Evolutionary conservation across 2,113 vertebrate species (phyloP).

Genomic region (Trogon melanurus): DNA sequence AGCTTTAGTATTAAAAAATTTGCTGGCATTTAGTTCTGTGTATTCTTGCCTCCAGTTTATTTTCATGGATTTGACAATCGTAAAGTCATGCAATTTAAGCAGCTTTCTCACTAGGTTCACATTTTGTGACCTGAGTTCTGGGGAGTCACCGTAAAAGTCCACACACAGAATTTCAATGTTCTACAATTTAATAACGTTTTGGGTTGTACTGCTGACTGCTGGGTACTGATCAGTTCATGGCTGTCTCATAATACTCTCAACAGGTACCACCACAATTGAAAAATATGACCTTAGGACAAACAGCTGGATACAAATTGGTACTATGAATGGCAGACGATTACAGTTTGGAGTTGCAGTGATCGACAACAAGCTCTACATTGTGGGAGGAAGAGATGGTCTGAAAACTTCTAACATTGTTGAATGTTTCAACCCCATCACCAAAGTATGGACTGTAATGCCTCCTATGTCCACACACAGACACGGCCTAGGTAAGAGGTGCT

Average conservation of each 20-base stretch:
- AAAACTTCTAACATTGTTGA: conserved; percentile 97
- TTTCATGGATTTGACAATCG: neutral
- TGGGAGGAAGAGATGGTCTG: conserved; percentile 93
- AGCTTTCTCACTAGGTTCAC: neutral
- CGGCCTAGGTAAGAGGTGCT: conserved; percentile 84
- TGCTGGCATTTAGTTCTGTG: neutral
- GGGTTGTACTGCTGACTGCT: neutral
- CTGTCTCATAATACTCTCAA: neutral
- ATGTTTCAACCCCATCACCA: conserved; percentile 90
- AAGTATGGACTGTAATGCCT: conserved; percentile 94
- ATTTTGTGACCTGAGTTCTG: neutral
- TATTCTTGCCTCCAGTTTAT: neutral
- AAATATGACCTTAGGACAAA: conserved; percentile 95
- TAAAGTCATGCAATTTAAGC: accelerated
- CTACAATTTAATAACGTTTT: neutral
- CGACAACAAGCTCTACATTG: conserved; percentile 93
- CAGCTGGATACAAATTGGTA: conserved; percentile 90
- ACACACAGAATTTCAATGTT: neutral
- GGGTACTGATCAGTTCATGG: neutral
- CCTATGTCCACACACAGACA: conserved; percentile 98
- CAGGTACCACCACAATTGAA: conserved; percentile 94
- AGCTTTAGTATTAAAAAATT: neutral
- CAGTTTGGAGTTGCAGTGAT: conserved; percentile 98
- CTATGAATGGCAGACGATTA: conserved; percentile 90
- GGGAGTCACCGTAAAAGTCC: neutral